Evolutionary conservation across 2,888 invertebrate genomes (phyloP), one percentile per base, ranked within the genome.

Genomic region (Sphinx pinastri): DNA sequence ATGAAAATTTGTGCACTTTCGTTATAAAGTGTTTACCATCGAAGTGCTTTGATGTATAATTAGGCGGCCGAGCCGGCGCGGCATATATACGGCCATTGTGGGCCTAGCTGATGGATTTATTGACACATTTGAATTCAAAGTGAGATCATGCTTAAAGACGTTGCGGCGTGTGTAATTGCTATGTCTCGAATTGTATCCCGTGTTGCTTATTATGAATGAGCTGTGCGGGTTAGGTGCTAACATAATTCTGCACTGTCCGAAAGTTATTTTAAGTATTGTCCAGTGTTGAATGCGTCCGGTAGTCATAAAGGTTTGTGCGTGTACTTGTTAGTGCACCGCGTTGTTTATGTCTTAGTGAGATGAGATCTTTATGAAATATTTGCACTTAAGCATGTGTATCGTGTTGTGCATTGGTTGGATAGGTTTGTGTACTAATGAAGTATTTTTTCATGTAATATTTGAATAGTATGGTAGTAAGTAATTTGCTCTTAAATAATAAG

Each of bases 41-140:
- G 79, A 80, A 82, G 77, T 78, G 77, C 92, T 93, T 93, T 93
- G 93, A 93, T 88, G 89, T 92, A 85, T 92, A 92, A 92, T 93
- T 92, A 87, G 87, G 84, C 81, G 80, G 81, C 49, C 19, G 63
- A 49, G 49, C 76, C 79, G 79, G 80, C 72, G 81, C 74, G 81
- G 80, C 79, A 80, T 86, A 82, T 79, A 81, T 77, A 81, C 79
- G 73, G 75, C 68, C 75, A 74, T 75, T 76, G 76, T 59, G 71
- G 79, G 83, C 85, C 85, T 84, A 80, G 85, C 77, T 84, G 90
- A 91, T 84, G 87, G 89, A 91, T 91, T 88, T 90, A 91, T 79
- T 68, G 69, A 74, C 76, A 79, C 74, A 72, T 67, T 59, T 59
- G 70, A 57, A 67, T 38, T 70, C 70, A 67, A 70, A 70, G 57